These are phyloP conservation scores for Hippolais icterina DNA, from an alignment of 2,113 vertebrate species.

Conservation along the genomic window DNA sequence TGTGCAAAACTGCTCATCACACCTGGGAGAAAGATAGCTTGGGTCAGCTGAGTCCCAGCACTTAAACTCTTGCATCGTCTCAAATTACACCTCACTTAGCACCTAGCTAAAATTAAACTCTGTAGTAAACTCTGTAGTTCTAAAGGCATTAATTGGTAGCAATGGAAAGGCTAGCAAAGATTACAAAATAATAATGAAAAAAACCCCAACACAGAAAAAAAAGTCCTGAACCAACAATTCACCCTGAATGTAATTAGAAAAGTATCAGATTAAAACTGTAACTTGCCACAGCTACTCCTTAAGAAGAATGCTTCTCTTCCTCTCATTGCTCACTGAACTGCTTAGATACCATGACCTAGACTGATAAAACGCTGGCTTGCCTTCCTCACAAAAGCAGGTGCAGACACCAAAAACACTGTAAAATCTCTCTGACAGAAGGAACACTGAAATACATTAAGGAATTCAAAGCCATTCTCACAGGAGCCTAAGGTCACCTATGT, in stretches of 20 bases:
- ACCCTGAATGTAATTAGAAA: background rate
- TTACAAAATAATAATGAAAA: background rate
- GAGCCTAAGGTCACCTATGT: background rate
- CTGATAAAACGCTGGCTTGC: background rate
- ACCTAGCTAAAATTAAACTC: background rate
- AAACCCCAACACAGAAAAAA: background rate
- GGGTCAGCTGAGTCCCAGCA: background rate
- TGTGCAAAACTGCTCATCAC: background rate
- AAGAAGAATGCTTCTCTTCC: background rate
- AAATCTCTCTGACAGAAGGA: background rate
- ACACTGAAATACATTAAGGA: background rate
- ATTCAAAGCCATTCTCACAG: background rate
- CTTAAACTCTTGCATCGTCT: background rate
- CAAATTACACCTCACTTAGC: background rate
- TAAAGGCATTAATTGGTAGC: background rate
- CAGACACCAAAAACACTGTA: background rate
- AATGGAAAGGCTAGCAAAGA: background rate
- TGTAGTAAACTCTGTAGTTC: background rate
- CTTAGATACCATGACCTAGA: background rate
- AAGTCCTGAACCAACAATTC: background rate
- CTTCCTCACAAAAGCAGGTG: background rate
- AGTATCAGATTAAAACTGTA: background rate
- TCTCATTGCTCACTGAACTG: background rate
- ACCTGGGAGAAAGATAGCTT: background rate
- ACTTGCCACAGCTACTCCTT: background rate